Conservation (phyloP, 2,888 invertebrate species). For the Xanthorhoe designata region DNA sequence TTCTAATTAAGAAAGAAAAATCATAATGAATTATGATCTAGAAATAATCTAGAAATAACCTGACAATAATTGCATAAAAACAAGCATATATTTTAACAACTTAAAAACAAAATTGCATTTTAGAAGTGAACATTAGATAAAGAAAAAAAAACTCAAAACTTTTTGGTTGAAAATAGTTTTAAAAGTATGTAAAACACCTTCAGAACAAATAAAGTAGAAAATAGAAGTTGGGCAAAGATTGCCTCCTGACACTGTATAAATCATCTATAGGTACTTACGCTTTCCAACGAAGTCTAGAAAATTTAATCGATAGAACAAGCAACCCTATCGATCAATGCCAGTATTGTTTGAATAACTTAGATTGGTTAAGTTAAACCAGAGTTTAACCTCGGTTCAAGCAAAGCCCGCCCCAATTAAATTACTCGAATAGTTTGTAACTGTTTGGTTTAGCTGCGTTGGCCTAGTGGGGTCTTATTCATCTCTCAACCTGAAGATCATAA, state of each 20-base stretch:
- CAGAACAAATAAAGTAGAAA: too few relatives aligned
- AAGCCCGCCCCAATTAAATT: conserved; percentile 3
- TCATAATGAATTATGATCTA: too few relatives aligned
- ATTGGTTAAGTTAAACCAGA: conserved; percentile 16
- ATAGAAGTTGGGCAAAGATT: too few relatives aligned
- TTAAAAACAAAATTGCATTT: too few relatives aligned
- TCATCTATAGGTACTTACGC: too few relatives aligned
- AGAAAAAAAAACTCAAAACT: background rate
- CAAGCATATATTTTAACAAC: too few relatives aligned
- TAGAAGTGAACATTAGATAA: too few relatives aligned
- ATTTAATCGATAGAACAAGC: background rate
- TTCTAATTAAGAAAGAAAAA: background rate
- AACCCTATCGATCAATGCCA: background rate
- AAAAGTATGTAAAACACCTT: too few relatives aligned
- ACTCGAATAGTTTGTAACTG: conserved; percentile 3
- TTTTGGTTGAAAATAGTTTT: too few relatives aligned
- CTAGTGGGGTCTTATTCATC: background rate
- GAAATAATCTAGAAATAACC: too few relatives aligned
- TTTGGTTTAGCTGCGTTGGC: background rate
- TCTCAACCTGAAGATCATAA: background rate
- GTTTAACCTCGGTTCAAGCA: conserved; percentile 1
- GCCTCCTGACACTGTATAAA: too few relatives aligned
- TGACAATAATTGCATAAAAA: too few relatives aligned
- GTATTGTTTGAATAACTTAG: conserved; percentile 4
- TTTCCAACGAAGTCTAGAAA: background rate